Evolutionary conservation across 2,113 vertebrate species (phyloP).

Genomic region (Charina bottae): DNA sequence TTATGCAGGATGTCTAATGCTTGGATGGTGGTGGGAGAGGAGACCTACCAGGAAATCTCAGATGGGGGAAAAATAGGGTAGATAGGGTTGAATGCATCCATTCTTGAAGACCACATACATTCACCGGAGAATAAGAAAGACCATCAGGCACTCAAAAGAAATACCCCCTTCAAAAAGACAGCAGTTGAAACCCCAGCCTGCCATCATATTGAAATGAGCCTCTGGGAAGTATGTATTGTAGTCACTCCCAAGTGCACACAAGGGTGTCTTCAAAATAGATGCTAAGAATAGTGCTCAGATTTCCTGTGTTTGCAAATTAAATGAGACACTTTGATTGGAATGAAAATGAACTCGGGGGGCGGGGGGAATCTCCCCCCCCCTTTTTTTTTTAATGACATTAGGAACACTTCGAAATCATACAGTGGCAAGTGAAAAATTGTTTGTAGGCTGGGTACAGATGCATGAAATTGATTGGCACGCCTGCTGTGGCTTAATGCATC

Average conservation of each 20-base stretch:
- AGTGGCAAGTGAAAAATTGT: not conserved
- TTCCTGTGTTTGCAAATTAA: conserved; percentile 50
- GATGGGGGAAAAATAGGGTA: no score
- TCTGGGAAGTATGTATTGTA: not conserved
- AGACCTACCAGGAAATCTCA: no score
- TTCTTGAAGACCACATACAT: not conserved
- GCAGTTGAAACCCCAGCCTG: not conserved
- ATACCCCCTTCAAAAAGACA: no score
- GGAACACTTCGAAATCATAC: not conserved
- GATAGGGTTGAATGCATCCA: not conserved
- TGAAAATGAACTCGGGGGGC: conserved; percentile 38
- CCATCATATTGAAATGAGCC: not conserved
- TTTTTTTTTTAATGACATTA: conserved; percentile 17
- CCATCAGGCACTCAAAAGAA: not conserved
- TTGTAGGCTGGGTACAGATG: not conserved
- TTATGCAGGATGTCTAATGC: no score
- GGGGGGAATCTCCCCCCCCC: not conserved
- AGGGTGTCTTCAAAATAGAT: not conserved
- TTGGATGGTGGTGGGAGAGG: no score
- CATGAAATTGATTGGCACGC: not conserved
- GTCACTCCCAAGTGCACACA: not conserved
- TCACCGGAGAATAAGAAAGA: not conserved
- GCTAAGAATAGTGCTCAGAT: conserved; percentile 21
- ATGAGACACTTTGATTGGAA: conserved; percentile 33
- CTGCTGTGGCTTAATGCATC: not conserved